Evolutionary conservation across 92 coral and sea anemone genomes (phyloP), one percentile per base, ranked within the genome.

Genomic region (Zoanthus solanderi): DNA sequence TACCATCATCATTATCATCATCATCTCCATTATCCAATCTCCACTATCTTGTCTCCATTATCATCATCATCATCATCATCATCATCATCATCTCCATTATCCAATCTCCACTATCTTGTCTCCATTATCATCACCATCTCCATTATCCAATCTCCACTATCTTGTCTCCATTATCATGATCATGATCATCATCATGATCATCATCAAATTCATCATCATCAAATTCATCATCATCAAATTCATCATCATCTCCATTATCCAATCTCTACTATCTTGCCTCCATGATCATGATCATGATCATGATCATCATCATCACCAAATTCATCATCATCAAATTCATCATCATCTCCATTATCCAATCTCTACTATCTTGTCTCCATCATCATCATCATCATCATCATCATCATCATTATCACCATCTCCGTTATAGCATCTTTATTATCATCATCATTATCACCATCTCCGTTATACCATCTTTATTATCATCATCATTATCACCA

Each of bases 221-320:
- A n/a, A n/a, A n/a, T n/a, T 1, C 78, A 82, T n/a, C 54, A 82
- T 63, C 77, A 30, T 8, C 86, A 63, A n/a, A n/a, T n/a, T 0
- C 86, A 82, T 15, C 86, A 60, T 61, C 32, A 82, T 54, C 84
- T n/a, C n/a, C n/a, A n/a, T n/a, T n/a, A n/a, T n/a, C n/a, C n/a
- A n/a, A n/a, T n/a, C n/a, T n/a, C n/a, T n/a, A n/a, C n/a, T n/a
- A n/a, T n/a, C n/a, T n/a, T n/a, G n/a, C n/a, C n/a, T n/a, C n/a
- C n/a, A n/a, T n/a, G n/a, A n/a, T n/a, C n/a, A n/a, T n/a, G n/a
- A n/a, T n/a, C n/a, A n/a, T n/a, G n/a, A n/a, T n/a, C n/a, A n/a
- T n/a, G n/a, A 9, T 52, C 50, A 61, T 42, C 77, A 63, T 2
- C 48, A 66, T 0, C 78, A 29, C 0, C 48, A 63, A 2, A 54